phyloP scores from a whole-genome alignment of 1,140 invertebrate genomes.

The Drosophila melanica region DNA sequence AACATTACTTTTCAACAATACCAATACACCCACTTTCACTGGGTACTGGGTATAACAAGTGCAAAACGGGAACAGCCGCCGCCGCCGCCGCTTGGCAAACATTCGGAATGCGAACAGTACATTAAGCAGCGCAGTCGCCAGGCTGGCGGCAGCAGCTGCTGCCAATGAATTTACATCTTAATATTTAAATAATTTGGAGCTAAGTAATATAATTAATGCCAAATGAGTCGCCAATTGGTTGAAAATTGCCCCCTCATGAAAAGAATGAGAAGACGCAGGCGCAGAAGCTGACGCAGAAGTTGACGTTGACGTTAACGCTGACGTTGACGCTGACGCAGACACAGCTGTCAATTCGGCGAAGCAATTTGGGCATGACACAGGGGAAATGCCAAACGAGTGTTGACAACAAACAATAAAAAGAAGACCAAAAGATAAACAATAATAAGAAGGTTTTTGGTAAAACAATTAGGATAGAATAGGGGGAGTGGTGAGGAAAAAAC shows the following conservation, averaged over 20 bases:
- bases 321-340: conserved; percentile 2
- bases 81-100: conserved; percentile 7
- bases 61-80: conserved; percentile 11
- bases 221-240: conserved; percentile 65
- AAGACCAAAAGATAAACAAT: not conserved
- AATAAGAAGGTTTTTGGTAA: conserved; percentile 32
- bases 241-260: conserved; percentile 4
- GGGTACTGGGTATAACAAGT: not conserved
- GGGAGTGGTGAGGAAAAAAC: not conserved
- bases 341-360: conserved; percentile 42
- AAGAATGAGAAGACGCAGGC: conserved; percentile 5
- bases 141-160: conserved; percentile 12
- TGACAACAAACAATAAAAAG: conserved; percentile 11
- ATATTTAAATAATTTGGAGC: conserved; percentile 21
- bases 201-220: conserved; percentile 60
- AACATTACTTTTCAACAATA: not conserved
- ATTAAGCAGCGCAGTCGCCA: conserved; percentile 12
- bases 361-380: conserved; percentile 14
- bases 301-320: not conserved
- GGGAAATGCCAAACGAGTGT: conserved; percentile 60
- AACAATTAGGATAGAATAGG: not conserved
- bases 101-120: conserved; percentile 42
- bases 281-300: conserved; percentile 1
- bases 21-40: not conserved
- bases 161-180: conserved; percentile 29